Conservation (phyloP, 1,140 invertebrate species). For the Drosophila pseudoananassae region DNA sequence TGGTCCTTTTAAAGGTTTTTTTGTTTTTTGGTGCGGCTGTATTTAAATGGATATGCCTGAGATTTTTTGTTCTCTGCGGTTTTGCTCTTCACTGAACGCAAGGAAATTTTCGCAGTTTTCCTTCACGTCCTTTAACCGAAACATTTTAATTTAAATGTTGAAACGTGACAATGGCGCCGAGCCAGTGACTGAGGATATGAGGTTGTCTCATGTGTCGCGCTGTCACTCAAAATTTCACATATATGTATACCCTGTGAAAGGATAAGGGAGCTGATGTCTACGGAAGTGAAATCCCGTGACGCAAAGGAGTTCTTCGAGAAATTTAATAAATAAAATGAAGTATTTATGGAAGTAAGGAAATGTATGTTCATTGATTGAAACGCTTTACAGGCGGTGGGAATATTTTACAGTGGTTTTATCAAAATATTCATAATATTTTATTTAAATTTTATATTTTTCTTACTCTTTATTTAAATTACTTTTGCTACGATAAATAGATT, state of each 20-base stretch:
- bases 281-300: not conserved
- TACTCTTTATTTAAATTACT: not conserved
- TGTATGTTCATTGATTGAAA: not conserved
- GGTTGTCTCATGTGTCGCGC: slow-evolving; percentile 58
- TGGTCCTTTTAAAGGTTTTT: slow-evolving; percentile 24
- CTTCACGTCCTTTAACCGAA: slow-evolving; percentile 62
- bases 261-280: not conserved
- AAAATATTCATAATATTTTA: not conserved
- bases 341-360: not conserved
- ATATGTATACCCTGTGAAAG: slow-evolving; percentile 28
- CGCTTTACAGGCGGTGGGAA: not conserved
- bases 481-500: not conserved
- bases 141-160: slow-evolving; percentile 82
- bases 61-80: slow-evolving; percentile 50
- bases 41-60: slow-evolving; percentile 66
- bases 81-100: slow-evolving; percentile 26
- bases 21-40: slow-evolving; percentile 24
- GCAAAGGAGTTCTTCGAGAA: slow-evolving; percentile 1
- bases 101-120: slow-evolving; percentile 53
- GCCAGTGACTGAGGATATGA: slow-evolving; percentile 54
- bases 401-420: not conserved
- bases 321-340: slow-evolving; percentile 11
- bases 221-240: slow-evolving; percentile 45
- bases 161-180: slow-evolving; percentile 72
- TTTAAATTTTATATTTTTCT: not conserved